Base-by-base conservation (phyloP, 35 echinoderm and acorn worm species). In the Ptychodera flava region DNA sequence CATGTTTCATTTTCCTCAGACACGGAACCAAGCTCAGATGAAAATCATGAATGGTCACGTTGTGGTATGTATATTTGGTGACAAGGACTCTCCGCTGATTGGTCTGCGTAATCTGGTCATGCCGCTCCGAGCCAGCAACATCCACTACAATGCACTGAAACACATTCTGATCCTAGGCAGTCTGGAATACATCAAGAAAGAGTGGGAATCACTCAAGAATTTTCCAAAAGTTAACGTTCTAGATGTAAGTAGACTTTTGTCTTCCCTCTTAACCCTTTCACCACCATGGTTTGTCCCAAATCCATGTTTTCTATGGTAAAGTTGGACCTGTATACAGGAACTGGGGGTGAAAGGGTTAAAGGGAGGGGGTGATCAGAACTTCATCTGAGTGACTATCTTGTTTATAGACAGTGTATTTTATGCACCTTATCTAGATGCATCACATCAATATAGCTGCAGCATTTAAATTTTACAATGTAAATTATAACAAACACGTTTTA, bases 91-190 rank as follows among this genome's bases (percentile, higher is more conserved):
- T 0, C 95, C 92, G 0, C 89, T 94, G 36, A 94, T 98, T 32
- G 95, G 95, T 78, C 84, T 98, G 32, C 90, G 95, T 0, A 98
- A 98, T 90, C 93, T 98, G 86, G 95, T 98, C 77, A 98, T 98
- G 95, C 95, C 95, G 12, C 88, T 98, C 31, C 78, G 95, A 45
- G 95, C 95, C 15, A 98, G 95, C 82, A 98, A 94, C 86, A 94
- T 98, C 76, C 92, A 94, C 78, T 88, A 87, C 15, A 90, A 98
- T 76, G 95, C 94, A 78, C 90, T 98, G 29, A 98, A 98, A 85
- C 91, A 90, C 28, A 98, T 98, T 77, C 87, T 98, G 37, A n/a
- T 98, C 30, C 79, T 98, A 29, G 95, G 95, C 16, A 87, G 76
- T 10, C 32, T 89, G 16, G 87, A 98, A 0, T 98, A 94, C 88